phyloP scores from a whole-genome alignment of 2,113 vertebrate genomes.

The Guaruba guarouba region DNA sequence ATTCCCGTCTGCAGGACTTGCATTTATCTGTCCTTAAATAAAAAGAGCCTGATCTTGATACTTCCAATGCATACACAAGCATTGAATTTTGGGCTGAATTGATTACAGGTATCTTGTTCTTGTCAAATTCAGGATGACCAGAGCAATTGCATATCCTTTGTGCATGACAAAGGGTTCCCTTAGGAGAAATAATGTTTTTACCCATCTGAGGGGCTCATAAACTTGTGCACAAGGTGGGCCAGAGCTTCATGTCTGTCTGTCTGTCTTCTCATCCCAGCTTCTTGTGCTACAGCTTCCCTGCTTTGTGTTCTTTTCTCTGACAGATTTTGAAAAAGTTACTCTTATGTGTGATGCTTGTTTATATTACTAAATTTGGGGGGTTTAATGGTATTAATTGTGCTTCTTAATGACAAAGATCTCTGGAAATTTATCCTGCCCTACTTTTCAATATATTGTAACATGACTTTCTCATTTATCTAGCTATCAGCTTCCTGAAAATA shows the following conservation, averaged over 20 bases:
- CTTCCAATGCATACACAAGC: not conserved
- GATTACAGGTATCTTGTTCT: not conserved
- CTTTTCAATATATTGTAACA: not conserved
- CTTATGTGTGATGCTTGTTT: not conserved
- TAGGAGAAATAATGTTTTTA: not conserved
- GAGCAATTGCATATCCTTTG: not conserved
- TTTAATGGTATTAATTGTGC: not conserved
- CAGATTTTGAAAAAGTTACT: not conserved
- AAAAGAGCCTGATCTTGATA: not conserved
- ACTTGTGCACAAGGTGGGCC: not conserved
- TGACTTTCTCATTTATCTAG: not conserved
- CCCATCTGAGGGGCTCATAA: not conserved
- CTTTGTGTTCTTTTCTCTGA: not conserved
- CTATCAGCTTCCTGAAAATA: not conserved
- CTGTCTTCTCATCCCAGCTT: not conserved
- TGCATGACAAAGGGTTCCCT: not conserved
- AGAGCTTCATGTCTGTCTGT: not conserved
- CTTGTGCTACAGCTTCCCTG: not conserved
- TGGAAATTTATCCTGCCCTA: not conserved
- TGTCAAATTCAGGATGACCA: not conserved
- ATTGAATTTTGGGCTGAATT: not conserved
- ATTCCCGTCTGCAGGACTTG: not conserved
- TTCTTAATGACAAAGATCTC: not conserved
- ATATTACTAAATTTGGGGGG: not conserved
- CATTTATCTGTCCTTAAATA: not conserved